These are phyloP conservation scores for Falco berigora DNA, from an alignment of 2,797 vertebrate species.

Conservation along the genomic window DNA sequence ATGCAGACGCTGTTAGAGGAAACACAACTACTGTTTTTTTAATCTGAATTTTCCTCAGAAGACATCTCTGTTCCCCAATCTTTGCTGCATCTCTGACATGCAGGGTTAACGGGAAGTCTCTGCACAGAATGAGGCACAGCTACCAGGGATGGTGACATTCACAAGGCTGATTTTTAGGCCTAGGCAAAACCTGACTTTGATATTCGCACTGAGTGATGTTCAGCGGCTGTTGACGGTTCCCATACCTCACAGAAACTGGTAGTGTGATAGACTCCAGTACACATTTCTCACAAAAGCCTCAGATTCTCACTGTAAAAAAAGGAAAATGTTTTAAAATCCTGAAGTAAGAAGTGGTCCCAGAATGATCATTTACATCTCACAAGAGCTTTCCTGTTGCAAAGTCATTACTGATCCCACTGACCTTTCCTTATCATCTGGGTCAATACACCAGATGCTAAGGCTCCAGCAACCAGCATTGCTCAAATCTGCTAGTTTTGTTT, in stretches of 20 bases:
- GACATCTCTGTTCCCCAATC: background rate
- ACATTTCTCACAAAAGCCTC: background rate
- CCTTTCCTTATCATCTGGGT: background rate
- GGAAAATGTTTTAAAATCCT: background rate
- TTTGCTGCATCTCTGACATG: background rate
- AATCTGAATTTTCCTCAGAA: background rate
- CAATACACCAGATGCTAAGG: rapidly evolving
- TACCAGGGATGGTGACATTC: background rate
- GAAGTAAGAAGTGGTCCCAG: rapidly evolving
- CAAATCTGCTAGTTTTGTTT: background rate
- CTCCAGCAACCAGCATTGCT: background rate
- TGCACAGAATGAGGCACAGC: background rate
- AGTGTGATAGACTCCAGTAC: background rate
- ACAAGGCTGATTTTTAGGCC: background rate
- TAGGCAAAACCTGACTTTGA: background rate
- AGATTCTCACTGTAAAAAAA: background rate
- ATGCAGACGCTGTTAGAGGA: background rate
- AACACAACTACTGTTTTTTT: background rate
- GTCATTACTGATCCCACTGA: background rate
- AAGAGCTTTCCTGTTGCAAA: background rate
- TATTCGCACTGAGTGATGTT: background rate
- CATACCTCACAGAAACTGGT: rapidly evolving
- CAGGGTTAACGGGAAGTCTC: no score
- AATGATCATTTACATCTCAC: background rate
- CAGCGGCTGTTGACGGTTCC: background rate